Conservation (phyloP, 2,888 invertebrate species). For the Eupithecia pulchellata region DNA sequence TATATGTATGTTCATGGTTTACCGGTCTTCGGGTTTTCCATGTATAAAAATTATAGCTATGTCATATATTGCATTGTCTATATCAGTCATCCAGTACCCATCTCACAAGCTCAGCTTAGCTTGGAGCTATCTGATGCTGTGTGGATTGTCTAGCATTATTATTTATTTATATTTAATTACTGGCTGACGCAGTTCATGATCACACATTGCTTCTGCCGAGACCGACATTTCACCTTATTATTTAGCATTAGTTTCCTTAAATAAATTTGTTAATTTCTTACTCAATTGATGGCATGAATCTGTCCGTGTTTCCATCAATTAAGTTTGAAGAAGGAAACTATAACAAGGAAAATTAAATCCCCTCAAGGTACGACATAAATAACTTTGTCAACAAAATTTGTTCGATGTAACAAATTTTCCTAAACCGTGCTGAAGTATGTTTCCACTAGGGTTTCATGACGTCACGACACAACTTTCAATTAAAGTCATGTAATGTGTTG, state of each 20-base stretch:
- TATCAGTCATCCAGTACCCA: no score
- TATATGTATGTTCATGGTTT: no score
- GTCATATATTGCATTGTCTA: no score
- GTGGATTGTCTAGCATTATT: no score
- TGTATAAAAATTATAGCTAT: no score
- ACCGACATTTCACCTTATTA: no score
- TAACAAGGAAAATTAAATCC: not conserved
- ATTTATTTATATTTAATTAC: no score
- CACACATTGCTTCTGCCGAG: no score
- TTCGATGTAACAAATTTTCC: slow-evolving; percentile 14
- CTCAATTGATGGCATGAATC: not conserved
- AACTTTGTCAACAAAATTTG: slow-evolving; percentile 7
- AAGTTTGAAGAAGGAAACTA: not conserved
- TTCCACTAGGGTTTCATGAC: slow-evolving; percentile 13
- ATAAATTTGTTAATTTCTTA: not conserved
- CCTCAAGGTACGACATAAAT: not conserved
- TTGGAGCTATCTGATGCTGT: no score
- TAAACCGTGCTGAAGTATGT: slow-evolving; percentile 21
- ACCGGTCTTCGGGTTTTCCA: no score
- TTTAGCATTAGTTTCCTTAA: not conserved
- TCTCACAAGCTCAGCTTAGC: no score
- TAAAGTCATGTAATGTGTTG: not conserved
- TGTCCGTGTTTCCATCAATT: not conserved
- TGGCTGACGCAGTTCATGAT: no score
- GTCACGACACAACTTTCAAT: not conserved